Conservation (phyloP, 1,140 invertebrate species). For the Diorhabda elongata region DNA sequence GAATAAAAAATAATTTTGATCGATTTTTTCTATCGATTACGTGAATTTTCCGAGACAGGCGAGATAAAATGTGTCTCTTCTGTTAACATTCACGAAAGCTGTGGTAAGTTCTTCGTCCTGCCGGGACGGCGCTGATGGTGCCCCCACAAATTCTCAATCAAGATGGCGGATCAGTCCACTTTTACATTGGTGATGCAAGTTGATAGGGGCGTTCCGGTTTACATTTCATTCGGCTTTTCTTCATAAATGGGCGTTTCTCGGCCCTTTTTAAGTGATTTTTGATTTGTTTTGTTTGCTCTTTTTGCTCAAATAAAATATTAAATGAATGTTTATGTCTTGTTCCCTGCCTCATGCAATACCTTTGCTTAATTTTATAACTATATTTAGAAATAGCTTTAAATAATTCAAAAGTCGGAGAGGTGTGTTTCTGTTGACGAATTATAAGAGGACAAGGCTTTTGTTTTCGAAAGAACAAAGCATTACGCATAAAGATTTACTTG, state of each 20-base stretch:
- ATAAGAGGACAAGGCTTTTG: conserved; percentile 5
- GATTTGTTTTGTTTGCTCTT: conserved; percentile 24
- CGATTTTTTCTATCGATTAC: conserved; percentile 39
- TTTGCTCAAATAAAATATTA: conserved; percentile 36
- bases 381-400: conserved; percentile 31
- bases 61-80: conserved; percentile 29
- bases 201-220: conserved; percentile 14
- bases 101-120: conserved; percentile 35
- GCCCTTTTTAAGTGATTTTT: conserved; percentile 25
- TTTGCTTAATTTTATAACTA: conserved; percentile 34
- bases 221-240: conserved; percentile 18
- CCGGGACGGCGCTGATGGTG: conserved; percentile 35
- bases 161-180: conserved; percentile 32
- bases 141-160: conserved; percentile 27
- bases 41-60: conserved; percentile 30
- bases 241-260: conserved; percentile 19
- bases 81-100: conserved; percentile 31
- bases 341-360: background rate
- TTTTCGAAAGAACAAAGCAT: background rate
- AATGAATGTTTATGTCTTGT: conserved; percentile 37
- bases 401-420: conserved; percentile 24
- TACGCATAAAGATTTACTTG: background rate
- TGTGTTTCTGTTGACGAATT: background rate
- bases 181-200: conserved; percentile 25
- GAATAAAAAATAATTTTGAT: conserved; percentile 33